Percentiles rank a stretch among this genome's conserved stretches.
Conservation (phyloP, 1,140 invertebrate genomes). For the Oscheius sp. region DNA sequence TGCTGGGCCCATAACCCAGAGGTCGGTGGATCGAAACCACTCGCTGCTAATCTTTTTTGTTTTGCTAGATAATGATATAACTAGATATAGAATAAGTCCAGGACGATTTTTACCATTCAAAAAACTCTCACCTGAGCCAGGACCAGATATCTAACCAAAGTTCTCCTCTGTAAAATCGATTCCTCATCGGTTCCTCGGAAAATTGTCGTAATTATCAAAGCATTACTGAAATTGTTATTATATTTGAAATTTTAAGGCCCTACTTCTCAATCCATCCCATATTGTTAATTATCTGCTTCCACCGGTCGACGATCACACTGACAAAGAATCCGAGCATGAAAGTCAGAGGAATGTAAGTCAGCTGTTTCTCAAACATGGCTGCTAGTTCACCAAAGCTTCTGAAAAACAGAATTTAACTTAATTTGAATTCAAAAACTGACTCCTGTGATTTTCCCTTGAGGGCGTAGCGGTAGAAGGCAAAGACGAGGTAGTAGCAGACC, state of each 20-base stretch:
- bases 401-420: constrained; percentile 9
- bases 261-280: constrained; percentile 59
- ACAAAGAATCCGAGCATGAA: constrained; percentile 61
- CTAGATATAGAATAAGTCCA: too few species aligned
- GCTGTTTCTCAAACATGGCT: constrained; percentile 41
- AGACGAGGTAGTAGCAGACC: constrained; percentile 43
- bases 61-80: too few species aligned
- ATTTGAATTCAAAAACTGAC: constrained; percentile 16
- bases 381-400: constrained; percentile 48
- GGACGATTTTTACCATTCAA: too few species aligned
- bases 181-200: constrained; percentile 22
- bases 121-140: constrained; percentile 29
- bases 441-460: constrained; percentile 36
- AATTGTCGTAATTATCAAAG: constrained; percentile 46
- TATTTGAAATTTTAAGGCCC: not conserved
- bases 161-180: constrained; percentile 1
- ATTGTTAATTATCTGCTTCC: constrained; percentile 53
- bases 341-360: constrained; percentile 52
- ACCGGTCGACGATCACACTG: constrained; percentile 47
- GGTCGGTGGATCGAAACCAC: constrained; percentile 92
- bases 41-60: constrained; percentile 73
- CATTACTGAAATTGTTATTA: constrained; percentile 29
- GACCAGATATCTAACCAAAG: constrained; percentile 28
- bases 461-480: constrained; percentile 42
- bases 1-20: constrained; percentile 96